Percentiles rank a stretch among this genome's conserved stretches.
These are phyloP conservation scores for Anthopleura xanthogrammica DNA, from an alignment of 92 coral and sea anemone genomes.

Conservation along the genomic window DNA sequence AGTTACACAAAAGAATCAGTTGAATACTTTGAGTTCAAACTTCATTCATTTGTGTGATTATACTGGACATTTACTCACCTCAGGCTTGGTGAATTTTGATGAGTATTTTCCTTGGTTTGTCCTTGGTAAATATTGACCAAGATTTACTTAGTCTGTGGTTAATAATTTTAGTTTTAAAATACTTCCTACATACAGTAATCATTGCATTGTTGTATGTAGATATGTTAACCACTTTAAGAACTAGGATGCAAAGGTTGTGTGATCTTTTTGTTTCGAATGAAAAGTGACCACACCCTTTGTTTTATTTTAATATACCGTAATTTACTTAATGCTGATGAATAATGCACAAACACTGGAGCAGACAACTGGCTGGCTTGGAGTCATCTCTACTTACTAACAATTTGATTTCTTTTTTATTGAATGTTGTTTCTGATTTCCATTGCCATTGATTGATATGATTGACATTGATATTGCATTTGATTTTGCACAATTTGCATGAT, in stretches of 20 bases:
- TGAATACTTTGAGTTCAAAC: no score
- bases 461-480: not conserved
- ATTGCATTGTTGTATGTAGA: no score
- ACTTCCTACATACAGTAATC: not conserved
- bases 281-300: not conserved
- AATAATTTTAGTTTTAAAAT: no score
- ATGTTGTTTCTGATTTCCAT: not conserved
- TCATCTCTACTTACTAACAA: not conserved
- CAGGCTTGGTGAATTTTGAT: not conserved
- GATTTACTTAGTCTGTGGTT: not conserved
- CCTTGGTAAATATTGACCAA: not conserved
- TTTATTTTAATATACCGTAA: not conserved
- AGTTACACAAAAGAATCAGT: no score
- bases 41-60: not conserved
- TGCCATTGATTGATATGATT: not conserved
- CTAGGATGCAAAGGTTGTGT: not conserved
- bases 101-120: not conserved
- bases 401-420: not conserved
- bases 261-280: not conserved
- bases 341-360: not conserved
- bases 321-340: not conserved
- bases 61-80: not conserved
- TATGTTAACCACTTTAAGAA: slow-evolving; percentile 3
- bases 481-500: no score
- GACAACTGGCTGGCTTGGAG: slow-evolving; percentile 6